A percentile compares a stretch with the other conserved stretches of the same genome.
These are phyloP conservation scores for Aleiodes leptofemur DNA, from an alignment of 2,888 invertebrate genomes.

Conservation along the genomic window DNA sequence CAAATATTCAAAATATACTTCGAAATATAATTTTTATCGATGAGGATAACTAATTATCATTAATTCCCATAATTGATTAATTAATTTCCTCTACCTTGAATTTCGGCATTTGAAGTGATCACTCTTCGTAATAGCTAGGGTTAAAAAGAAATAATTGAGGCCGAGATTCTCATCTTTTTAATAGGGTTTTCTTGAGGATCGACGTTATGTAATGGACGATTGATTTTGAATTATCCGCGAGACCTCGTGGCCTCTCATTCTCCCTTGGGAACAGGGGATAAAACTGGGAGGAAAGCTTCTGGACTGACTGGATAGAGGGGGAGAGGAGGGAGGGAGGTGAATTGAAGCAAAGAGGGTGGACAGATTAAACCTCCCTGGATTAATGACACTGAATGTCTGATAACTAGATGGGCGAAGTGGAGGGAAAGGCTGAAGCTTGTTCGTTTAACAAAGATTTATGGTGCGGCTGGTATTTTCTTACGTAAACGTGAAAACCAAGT, in stretches of 20 bases:
- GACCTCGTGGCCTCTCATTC: conserved; percentile 16
- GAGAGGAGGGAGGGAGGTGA: neutral
- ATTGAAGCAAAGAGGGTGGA: conserved; percentile 34
- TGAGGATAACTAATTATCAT: neutral
- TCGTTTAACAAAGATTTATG: conserved; percentile 48
- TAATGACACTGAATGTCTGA: conserved; percentile 50
- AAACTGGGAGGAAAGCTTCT: neutral
- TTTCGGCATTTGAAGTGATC: too few relatives aligned
- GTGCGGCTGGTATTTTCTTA: conserved; percentile 13
- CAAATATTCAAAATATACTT: too few relatives aligned
- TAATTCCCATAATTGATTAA: neutral
- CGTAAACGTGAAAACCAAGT: neutral
- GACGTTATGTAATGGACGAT: conserved; percentile 36
- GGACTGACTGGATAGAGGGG: neutral
- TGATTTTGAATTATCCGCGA: conserved; percentile 44
- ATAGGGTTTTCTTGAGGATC: conserved; percentile 23
- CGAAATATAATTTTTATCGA: too few relatives aligned
- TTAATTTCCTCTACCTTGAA: too few relatives aligned
- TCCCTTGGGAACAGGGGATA: conserved; percentile 16
- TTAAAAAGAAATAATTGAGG: too few relatives aligned
- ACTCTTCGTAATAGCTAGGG: too few relatives aligned
- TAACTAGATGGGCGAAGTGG: conserved; percentile 39
- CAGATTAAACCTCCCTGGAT: conserved; percentile 39
- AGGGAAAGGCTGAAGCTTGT: conserved; percentile 30
- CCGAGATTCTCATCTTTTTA: conserved; percentile 29